Evolutionary conservation across 2,888 invertebrate species (phyloP).

Genomic region (Xestobium rufovillosum): DNA sequence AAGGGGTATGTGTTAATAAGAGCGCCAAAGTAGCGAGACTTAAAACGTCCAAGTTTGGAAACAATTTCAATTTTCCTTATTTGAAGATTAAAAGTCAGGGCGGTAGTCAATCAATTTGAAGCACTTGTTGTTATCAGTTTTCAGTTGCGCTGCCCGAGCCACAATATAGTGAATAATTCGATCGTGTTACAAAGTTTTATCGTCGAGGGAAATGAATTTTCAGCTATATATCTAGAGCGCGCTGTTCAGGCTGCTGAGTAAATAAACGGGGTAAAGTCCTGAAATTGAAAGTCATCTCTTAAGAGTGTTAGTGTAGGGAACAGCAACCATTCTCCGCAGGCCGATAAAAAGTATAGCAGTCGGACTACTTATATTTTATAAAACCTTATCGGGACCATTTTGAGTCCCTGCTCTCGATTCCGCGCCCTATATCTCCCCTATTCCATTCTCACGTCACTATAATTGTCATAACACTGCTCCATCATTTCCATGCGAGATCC

Average conservation of each 20-base stretch:
- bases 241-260: constrained; percentile 33
- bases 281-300: constrained; percentile 41
- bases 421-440: constrained; percentile 6
- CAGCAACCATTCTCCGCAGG: constrained; percentile 23
- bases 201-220: constrained; percentile 36
- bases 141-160: constrained; percentile 34
- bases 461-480: constrained; percentile 23
- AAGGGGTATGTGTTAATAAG: too few species aligned
- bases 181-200: constrained; percentile 40
- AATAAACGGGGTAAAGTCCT: constrained; percentile 42
- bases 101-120: constrained; percentile 40
- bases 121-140: constrained; percentile 36
- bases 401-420: constrained; percentile 29
- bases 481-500: constrained; percentile 26
- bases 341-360: constrained; percentile 31
- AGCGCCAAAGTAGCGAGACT: too few species aligned
- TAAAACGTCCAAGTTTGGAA: constrained; percentile 26
- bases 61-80: constrained; percentile 33
- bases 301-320: constrained; percentile 34
- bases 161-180: constrained; percentile 41
- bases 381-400: constrained; percentile 27
- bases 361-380: constrained; percentile 26
- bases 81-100: constrained; percentile 27
- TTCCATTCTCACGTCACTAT: too few species aligned
- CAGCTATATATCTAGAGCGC: constrained; percentile 30